Evolutionary conservation across 1,140 invertebrate species (phyloP), one percentile per base, ranked within the genome.

Genomic region (Hycleus phaleratus): DNA sequence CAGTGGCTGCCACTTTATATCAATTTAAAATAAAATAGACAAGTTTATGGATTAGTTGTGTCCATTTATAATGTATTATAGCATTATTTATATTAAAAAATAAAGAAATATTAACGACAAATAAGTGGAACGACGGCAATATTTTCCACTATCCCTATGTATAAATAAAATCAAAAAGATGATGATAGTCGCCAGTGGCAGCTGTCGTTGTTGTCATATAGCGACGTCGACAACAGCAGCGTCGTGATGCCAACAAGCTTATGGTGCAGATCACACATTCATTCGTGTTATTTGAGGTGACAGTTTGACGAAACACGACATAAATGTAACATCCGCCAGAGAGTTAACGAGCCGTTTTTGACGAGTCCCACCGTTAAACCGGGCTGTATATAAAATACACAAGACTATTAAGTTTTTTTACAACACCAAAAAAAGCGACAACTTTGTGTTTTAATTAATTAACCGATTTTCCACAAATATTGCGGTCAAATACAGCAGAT

Each of bases 1-100:
- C 58, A 59, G 58, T 59, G 50, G 47, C 58, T 59, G 58, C 58
- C 58, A 59, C 24, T 51, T 51, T 51, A 59, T 59, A 59, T 59
- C 58, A 59, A 46, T 52, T 25, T 45, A 32, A 32, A 4, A 32
- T 32, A 32, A 32, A 25, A 48, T 45, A 38, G 58, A 59, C 58
- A 59, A 59, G 51, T 59, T 59, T 59, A 59, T 59, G 52, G 52
- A 60, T 60, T 60, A 60, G 47, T 47, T 46, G 52, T 32, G 26
- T 32, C 26, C 4, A 32, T 32, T 32, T 32, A 32, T 32, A 32
- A 32, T 32, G 26, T 32, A 42, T 10, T 7, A 1, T 7, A 39
- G 38, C 5, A 39, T 7, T 8, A 42, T 10, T 10, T 42, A 42
- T 11, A 42, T 39, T 39, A 7, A 5, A 42, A 42, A 42, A 42